These are phyloP conservation scores for Tachina fera DNA, from an alignment of 2,888 invertebrate species.

Conservation along the genomic window DNA sequence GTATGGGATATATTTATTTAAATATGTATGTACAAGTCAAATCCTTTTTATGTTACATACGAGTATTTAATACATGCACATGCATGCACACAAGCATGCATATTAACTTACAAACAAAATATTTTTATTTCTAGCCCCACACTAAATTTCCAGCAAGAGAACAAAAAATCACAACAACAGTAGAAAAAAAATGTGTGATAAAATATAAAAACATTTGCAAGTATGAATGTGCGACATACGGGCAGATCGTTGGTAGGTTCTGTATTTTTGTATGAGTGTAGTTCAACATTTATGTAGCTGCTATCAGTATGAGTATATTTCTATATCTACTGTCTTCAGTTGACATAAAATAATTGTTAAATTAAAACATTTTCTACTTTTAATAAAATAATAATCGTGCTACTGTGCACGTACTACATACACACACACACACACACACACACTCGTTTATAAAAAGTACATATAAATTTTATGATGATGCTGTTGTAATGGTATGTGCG, in stretches of 20 bases:
- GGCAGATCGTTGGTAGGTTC: slow-evolving; percentile 36
- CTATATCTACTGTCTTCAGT: not conserved
- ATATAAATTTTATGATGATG: slow-evolving; percentile 50
- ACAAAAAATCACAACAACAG: not conserved
- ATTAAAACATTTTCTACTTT: slow-evolving; percentile 42
- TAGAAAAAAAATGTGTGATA: not conserved
- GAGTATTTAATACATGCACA: not conserved
- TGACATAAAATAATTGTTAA: slow-evolving; percentile 40
- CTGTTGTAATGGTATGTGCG: slow-evolving; percentile 34
- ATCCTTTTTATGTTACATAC: slow-evolving; percentile 7
- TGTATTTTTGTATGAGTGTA: not conserved
- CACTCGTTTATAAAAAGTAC: not conserved
- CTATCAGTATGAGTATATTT: slow-evolving; percentile 2
- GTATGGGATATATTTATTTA: not conserved
- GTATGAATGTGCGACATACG: not conserved
- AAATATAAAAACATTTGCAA: not conserved
- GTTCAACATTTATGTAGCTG: slow-evolving; percentile 7
- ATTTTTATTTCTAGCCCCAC: slow-evolving; percentile 51
- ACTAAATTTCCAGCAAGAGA: not conserved
- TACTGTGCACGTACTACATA: not conserved
- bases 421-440: not conserved
- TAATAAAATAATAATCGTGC: slow-evolving; percentile 18
- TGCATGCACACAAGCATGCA: not conserved
- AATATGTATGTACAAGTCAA: not conserved
- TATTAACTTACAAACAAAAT: not conserved